Conservation (phyloP, 2,113 vertebrate genomes). For the Nerophis ophidion region DNA sequence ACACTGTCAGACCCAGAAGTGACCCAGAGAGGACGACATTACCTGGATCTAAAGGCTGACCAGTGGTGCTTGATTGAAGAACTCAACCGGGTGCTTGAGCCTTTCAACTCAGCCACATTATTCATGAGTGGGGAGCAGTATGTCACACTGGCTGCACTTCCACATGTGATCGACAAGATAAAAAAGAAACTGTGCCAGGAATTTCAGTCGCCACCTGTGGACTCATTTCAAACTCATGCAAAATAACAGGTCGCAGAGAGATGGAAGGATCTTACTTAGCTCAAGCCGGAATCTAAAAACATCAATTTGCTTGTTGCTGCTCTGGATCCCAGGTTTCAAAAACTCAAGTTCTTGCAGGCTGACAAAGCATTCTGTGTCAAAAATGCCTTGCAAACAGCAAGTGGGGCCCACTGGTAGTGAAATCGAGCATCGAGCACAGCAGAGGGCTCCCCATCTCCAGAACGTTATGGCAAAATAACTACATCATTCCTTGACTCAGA, state of each 20-base stretch:
- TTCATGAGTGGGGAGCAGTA: not conserved
- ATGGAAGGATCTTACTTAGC: no score
- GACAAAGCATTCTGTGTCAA: no score
- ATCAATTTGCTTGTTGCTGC: no score
- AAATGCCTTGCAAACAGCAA: no score
- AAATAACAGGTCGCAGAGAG: not conserved
- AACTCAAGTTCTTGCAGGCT: no score
- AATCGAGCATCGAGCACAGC: no score
- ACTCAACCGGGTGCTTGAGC: slow-evolving; percentile 1
- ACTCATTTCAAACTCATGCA: not conserved
- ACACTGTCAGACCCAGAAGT: slow-evolving; percentile 10
- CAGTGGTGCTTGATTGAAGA: slow-evolving; percentile 16
- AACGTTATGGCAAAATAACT: no score
- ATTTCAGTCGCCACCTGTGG: not conserved
- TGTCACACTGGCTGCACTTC: not conserved
- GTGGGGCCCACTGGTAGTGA: no score
- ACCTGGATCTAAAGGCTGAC: slow-evolving; percentile 18
- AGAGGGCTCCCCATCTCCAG: no score
- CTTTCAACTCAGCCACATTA: not conserved
- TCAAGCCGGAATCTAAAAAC: no score
- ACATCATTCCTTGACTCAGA: no score
- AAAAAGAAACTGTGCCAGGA: not conserved
- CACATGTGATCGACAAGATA: not conserved
- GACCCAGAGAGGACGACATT: slow-evolving; percentile 7
- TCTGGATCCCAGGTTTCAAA: no score